Percentiles rank a stretch among this genome's conserved stretches.
phyloP scores from a whole-genome alignment of 2,797 vertebrate genomes.

The Falco biarmicus region DNA sequence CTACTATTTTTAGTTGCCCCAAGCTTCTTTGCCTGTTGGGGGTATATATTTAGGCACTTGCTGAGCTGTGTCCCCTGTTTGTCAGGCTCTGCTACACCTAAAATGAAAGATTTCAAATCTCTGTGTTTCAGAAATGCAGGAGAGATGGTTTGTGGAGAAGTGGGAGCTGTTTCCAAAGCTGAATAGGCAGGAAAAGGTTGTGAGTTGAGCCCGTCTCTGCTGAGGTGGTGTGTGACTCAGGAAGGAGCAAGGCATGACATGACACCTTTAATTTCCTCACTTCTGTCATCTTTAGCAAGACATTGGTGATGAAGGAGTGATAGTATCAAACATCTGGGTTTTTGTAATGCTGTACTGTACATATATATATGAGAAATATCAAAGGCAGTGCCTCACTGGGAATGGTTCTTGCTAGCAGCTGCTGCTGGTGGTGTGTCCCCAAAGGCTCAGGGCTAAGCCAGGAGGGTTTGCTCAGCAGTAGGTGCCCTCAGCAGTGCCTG shows the following conservation, averaged over 20 bases:
- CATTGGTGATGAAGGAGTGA: neutral
- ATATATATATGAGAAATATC: neutral
- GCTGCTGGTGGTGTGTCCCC: neutral
- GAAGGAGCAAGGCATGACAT: neutral
- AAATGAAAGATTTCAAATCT: neutral
- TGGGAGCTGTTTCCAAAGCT: neutral
- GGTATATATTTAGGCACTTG: neutral
- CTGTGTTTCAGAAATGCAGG: neutral
- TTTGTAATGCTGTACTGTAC: neutral
- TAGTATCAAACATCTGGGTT: neutral
- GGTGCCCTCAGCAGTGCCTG: neutral
- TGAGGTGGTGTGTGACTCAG: rapidly evolving
- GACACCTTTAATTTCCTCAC: neutral
- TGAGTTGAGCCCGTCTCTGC: neutral
- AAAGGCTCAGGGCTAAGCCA: rapidly evolving
- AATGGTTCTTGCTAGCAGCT: neutral
- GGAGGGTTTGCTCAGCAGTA: neutral
- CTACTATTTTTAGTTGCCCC: neutral
- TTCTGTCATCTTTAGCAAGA: neutral
- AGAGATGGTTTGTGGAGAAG: neutral
- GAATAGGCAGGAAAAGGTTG: neutral
- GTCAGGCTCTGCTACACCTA: neutral
- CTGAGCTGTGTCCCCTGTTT: neutral
- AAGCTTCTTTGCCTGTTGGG: neutral
- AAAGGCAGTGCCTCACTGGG: neutral